A percentile compares a stretch with the other conserved stretches of the same genome.
These are phyloP conservation scores for Condylura cristata DNA, from an alignment of 2,113 vertebrate genomes.

Conservation along the genomic window DNA sequence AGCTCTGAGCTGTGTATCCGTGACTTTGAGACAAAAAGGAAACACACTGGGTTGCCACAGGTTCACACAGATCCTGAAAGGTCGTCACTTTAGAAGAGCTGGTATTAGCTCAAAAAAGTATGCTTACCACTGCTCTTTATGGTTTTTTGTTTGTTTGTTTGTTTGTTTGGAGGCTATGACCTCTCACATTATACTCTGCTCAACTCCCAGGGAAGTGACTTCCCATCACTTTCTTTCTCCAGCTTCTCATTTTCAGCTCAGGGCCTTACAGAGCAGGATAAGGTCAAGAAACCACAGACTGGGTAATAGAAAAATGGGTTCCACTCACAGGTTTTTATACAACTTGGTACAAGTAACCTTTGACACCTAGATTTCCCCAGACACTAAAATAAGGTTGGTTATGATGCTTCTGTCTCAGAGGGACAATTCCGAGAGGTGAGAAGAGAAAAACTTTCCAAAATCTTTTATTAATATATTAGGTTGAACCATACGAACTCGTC, in stretches of 20 bases:
- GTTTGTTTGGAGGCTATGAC: neutral
- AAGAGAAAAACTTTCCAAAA: slow-evolving; percentile 23
- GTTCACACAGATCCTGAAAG: neutral
- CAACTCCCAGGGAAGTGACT: neutral
- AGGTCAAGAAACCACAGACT: slow-evolving; percentile 28
- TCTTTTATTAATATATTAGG: neutral
- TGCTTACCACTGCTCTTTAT: neutral
- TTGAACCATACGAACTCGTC: neutral
- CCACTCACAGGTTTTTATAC: neutral
- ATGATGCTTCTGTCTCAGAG: slow-evolving; percentile 23
- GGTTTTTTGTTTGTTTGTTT: too few relatives aligned
- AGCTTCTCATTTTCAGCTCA: slow-evolving; percentile 32
- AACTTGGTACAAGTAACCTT: slow-evolving; percentile 17
- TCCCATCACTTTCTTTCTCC: neutral
- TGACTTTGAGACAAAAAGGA: neutral
- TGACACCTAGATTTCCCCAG: slow-evolving; percentile 28
- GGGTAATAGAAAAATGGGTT: neutral
- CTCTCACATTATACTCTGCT: neutral
- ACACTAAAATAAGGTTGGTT: neutral
- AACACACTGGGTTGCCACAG: neutral
- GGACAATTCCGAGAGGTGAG: slow-evolving; percentile 38
- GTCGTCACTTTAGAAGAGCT: neutral
- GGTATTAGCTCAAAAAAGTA: neutral
- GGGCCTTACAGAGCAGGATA: neutral
- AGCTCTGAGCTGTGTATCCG: neutral